Percentiles rank a stretch among this genome's conserved stretches.
These are phyloP conservation scores for Lampropteryx suffumata DNA, from an alignment of 2,888 invertebrate species.

Conservation along the genomic window DNA sequence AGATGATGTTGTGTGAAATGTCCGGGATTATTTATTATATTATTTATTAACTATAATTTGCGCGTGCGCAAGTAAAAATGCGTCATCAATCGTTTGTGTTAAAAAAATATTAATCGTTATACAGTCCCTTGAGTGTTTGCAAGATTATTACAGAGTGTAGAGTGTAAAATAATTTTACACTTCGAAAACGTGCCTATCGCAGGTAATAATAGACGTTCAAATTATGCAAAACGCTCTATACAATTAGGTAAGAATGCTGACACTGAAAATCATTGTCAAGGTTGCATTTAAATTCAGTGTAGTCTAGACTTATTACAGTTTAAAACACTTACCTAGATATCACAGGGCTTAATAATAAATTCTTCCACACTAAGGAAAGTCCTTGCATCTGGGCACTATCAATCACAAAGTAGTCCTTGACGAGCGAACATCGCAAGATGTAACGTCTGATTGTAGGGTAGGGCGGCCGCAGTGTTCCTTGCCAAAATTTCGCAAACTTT, in stretches of 20 bases:
- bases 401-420: constrained; percentile 60
- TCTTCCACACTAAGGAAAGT: constrained; percentile 41
- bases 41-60: too few relatives aligned
- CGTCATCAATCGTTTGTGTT: too few relatives aligned
- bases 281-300: constrained; percentile 39
- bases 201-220: constrained; percentile 1
- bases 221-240: constrained; percentile 9
- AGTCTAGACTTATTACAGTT: constrained; percentile 22
- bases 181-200: too few relatives aligned
- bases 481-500: constrained; percentile 75
- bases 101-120: too few relatives aligned
- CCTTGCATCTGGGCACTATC: constrained; percentile 47
- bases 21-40: too few relatives aligned
- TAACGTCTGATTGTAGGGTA: constrained; percentile 47
- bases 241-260: constrained; percentile 24
- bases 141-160: neutral
- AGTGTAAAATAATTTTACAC: neutral
- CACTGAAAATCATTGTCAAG: constrained; percentile 37
- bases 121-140: too few relatives aligned
- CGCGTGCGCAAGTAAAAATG: too few relatives aligned
- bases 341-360: constrained; percentile 43
- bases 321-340: constrained; percentile 54
- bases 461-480: constrained; percentile 46
- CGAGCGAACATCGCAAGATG: constrained; percentile 60
- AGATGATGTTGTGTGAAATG: too few relatives aligned